Evolutionary conservation across 2,797 vertebrate species (phyloP).

Genomic region (Gastrophryne carolinensis): DNA sequence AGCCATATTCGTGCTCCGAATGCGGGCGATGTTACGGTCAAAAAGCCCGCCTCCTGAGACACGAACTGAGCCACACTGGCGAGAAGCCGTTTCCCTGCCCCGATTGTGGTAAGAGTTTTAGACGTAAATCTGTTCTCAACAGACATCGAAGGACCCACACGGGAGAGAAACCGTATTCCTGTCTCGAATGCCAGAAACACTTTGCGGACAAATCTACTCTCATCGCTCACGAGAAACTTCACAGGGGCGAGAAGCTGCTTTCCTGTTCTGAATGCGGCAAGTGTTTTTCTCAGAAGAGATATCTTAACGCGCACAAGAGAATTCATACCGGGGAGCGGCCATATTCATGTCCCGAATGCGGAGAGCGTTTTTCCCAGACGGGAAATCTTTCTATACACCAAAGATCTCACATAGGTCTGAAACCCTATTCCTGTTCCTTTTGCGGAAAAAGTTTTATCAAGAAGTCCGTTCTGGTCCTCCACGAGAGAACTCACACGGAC

Average conservation of each 20-base stretch:
- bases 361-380: too few relatives aligned
- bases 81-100: slow-evolving; percentile 69
- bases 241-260: neutral
- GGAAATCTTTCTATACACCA: too few relatives aligned
- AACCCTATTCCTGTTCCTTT: too few relatives aligned
- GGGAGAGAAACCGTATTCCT: slow-evolving; percentile 68
- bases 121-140: slow-evolving; percentile 71
- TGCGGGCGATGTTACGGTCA: neutral
- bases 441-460: too few relatives aligned
- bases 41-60: neutral
- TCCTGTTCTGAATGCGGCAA: neutral
- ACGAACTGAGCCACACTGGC: slow-evolving; percentile 47
- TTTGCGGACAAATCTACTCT: slow-evolving; percentile 6
- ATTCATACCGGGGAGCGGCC: too few relatives aligned
- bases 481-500: too few relatives aligned
- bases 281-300: too few relatives aligned
- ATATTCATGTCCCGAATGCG: too few relatives aligned
- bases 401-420: too few relatives aligned
- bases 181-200: slow-evolving; percentile 68
- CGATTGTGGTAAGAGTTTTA: slow-evolving; percentile 73
- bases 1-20: neutral
- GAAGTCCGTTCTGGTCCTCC: too few relatives aligned
- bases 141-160: slow-evolving; percentile 76
- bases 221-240: neutral
- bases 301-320: too few relatives aligned